Evolutionary conservation across 2,888 invertebrate genomes (phyloP).

Genomic region (Capitulum mitella): DNA sequence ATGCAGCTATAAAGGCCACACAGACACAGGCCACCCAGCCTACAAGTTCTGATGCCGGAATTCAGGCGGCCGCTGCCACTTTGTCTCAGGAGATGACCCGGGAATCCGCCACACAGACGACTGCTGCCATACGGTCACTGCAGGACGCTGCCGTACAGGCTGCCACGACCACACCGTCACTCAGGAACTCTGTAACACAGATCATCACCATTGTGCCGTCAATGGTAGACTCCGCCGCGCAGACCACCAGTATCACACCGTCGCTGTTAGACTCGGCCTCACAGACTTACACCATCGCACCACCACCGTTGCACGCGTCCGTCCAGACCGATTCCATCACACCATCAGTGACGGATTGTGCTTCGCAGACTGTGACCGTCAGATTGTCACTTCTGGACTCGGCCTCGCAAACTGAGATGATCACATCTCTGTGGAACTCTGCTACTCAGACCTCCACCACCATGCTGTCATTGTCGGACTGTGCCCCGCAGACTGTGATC

Average conservation of each 20-base stretch:
- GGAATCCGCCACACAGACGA: neutral
- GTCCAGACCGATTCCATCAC: no score
- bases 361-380: neutral
- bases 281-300: neutral
- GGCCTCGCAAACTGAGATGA: neutral
- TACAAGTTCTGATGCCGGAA: no score
- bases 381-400: neutral
- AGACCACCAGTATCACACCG: neutral
- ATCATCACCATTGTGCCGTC: neutral
- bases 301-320: no score
- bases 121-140: neutral
- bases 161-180: neutral
- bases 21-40: neutral
- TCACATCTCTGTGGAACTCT: neutral
- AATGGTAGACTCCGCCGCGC: neutral
- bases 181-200: neutral
- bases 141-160: neutral
- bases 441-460: neutral
- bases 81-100: no score
- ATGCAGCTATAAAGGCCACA: no score
- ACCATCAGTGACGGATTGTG: no score
- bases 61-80: no score
- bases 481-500: neutral
- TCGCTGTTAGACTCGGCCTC: neutral
- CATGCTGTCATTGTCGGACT: no score